phyloP scores from a whole-genome alignment of 1,140 invertebrate genomes.

The Rhynchophorus ferrugineus region DNA sequence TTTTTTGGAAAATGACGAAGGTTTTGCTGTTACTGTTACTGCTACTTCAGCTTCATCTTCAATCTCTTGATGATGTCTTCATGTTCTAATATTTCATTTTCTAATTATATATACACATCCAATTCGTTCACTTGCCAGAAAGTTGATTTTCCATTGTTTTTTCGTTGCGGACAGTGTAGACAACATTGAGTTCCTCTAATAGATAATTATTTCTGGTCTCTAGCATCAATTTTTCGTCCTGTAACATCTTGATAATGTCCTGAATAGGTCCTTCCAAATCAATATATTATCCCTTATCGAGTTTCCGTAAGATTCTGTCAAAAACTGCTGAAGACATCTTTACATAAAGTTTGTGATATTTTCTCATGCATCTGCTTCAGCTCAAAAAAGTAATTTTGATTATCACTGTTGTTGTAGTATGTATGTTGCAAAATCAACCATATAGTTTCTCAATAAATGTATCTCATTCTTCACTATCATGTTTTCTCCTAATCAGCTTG shows the following conservation, averaged over 20 bases:
- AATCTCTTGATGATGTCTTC: constrained; percentile 40
- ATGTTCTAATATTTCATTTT: constrained; percentile 44
- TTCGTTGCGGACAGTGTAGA: constrained; percentile 46
- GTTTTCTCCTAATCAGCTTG: constrained; percentile 33
- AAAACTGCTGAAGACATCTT: constrained; percentile 15
- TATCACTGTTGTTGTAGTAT: constrained; percentile 17
- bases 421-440: constrained; percentile 18
- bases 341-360: constrained; percentile 22
- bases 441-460: constrained; percentile 8
- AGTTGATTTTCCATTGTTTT: constrained; percentile 49
- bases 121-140: constrained; percentile 47
- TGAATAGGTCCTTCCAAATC: no score
- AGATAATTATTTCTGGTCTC: constrained; percentile 48
- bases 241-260: constrained; percentile 49
- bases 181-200: constrained; percentile 48
- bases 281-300: no score
- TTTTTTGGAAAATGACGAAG: no score
- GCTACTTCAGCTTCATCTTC: constrained; percentile 47
- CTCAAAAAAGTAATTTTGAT: constrained; percentile 24
- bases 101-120: constrained; percentile 48
- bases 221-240: constrained; percentile 47
- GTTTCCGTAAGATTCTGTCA: constrained; percentile 31
- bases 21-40: no score
- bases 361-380: constrained; percentile 24
- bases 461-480: constrained; percentile 16